Base-by-base conservation (phyloP, 1,140 invertebrate genomes). In the Procambarus clarkii region DNA sequence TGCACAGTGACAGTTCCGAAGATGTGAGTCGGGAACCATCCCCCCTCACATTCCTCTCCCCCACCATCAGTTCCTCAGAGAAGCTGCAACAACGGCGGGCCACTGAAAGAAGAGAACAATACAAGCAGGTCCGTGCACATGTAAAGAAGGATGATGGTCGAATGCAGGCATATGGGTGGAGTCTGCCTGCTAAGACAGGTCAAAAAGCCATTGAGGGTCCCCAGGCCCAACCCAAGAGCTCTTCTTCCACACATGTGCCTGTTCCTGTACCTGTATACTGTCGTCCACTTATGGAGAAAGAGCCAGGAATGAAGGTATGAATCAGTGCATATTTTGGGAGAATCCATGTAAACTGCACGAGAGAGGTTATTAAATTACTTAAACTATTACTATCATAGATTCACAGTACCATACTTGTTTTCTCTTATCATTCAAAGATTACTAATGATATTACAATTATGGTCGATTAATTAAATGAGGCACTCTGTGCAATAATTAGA, bases 191-290 rank as follows among this genome's bases (percentile, higher is more conserved):
- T 2, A 96, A 96, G 94, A 95, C 93, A 46, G 91, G 88, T 21
- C 92, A 86, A 91, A 87, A 77, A 95, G 95, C 87, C 48, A 91
- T 91, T 18, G 90, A 88, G 77, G 92, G 86, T 13, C 92, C 21
- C 58, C 81, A 46, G 90, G 86, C 88, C 48, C 34, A 69, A 54
- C 24, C 50, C 7, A 81, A 50, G 34, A 88, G 89, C 45, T 45
- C 91, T 13, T 60, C 83, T 48, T 90, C 87, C 48, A 93, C 93
- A 13, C 96, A 96, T 74, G 96, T 98, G 48, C 96, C 97, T 2
- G 98, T 99, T 18, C 99, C 99, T n/a, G 98, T 99, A 48, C 98
- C 99, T 8, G 98, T 99, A 44, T 97, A 97, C 94, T 98, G 97
- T 94, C 96, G 98, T 93, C 99, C 99, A 7, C 95, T 99, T 92